Percentiles rank a stretch among this genome's conserved stretches.
phyloP scores from a whole-genome alignment of 1,140 invertebrate species.

The Trypoxylus dichotomus region DNA sequence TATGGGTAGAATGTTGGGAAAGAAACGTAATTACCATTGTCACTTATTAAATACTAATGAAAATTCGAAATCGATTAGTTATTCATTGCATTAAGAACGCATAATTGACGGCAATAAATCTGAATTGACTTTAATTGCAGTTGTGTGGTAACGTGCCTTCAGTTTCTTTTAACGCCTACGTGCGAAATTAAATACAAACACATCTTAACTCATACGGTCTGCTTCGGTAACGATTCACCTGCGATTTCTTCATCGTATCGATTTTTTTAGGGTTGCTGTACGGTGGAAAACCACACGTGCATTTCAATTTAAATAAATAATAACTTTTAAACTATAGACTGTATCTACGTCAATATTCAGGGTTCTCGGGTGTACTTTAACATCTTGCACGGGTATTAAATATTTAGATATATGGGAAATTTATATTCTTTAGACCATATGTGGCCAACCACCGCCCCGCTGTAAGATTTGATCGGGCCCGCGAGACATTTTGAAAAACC shows the following conservation, averaged over 20 bases:
- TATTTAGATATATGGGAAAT: too few species aligned
- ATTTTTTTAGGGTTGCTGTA: background rate
- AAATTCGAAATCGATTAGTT: background rate
- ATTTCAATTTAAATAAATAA: background rate
- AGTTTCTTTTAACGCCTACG: slow-evolving; percentile 15
- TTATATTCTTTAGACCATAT: too few species aligned
- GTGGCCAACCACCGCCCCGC: too few species aligned
- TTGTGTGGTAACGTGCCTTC: background rate
- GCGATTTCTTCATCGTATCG: slow-evolving; percentile 1
- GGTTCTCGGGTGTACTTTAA: too few species aligned
- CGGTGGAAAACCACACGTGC: background rate
- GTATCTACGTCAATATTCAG: background rate
- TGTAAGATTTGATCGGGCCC: too few species aligned
- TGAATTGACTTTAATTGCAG: background rate
- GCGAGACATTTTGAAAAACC: too few species aligned
- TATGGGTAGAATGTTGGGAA: background rate
- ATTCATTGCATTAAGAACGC: slow-evolving; percentile 5
- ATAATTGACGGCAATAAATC: slow-evolving; percentile 9
- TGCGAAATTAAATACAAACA: slow-evolving; percentile 6
- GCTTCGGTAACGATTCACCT: background rate
- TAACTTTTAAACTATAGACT: background rate
- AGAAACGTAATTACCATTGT: background rate
- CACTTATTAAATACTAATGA: background rate
- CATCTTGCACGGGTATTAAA: too few species aligned
- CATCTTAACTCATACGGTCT: background rate